Evolutionary conservation across 2,113 vertebrate species (phyloP), one percentile per base, ranked within the genome.

Genomic region (Vulpes ferrilata): DNA sequence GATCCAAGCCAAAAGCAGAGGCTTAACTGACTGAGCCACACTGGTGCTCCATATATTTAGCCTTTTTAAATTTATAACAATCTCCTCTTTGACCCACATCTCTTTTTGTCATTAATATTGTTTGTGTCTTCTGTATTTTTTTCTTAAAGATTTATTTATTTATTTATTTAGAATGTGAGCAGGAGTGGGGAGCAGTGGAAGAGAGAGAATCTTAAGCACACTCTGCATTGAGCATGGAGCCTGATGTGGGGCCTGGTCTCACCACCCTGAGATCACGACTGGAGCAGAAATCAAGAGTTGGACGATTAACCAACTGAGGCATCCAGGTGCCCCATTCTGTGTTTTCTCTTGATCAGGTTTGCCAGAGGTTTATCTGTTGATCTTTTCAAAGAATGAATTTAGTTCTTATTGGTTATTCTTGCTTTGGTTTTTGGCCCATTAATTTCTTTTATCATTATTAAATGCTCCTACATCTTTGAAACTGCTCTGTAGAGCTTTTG

Each of bases 401-500:
- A 64, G 86, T 57, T 23, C 71, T 73, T 95, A 27, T 43, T 82
- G 32, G 32, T 74, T 85, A 67, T 85, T 85, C 60, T 79, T 79
- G 82, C 48, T 97, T 88, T 43, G 73, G 27, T 69, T 95, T 78
- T 32, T 90, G 80, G 55, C 25, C 35, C 81, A 8, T 69, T 76
- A 16, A 48, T 86, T 81, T 86, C 51, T 96, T 93, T 92, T 43
- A 76, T 60, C 13, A 32, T 90, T 82, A 57, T 93, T 81, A 30
- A 78, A 32, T 82, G 7, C 88, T 20, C 11, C 35, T 74, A 17
- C 43, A 87, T 90, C 53, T 95, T 83, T 78, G 8, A 9, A 55
- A 59, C 23, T 16, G 22, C 62, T 76, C 19, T 90, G n/a, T 30
- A 71, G 59, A 65, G 27, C 1, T 76, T 76, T 53, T 64, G 51